phyloP scores from a whole-genome alignment of 2,113 vertebrate species.

The Pholis gunnellus region DNA sequence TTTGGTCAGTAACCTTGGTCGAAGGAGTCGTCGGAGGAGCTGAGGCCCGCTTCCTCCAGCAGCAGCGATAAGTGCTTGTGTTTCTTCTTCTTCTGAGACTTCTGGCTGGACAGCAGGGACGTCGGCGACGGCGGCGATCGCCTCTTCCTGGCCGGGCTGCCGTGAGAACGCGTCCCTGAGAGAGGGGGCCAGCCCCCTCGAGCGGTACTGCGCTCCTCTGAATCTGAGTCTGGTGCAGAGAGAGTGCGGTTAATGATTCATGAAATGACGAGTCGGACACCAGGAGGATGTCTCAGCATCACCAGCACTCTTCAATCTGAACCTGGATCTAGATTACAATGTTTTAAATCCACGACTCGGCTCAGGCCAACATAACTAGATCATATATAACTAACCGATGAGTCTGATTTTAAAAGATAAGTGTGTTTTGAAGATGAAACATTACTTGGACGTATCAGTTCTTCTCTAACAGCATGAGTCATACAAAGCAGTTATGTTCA shows the following conservation, averaged over 20 bases:
- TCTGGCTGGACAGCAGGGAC: conserved; percentile 84
- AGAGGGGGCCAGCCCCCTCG: conserved; percentile 90
- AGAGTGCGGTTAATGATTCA: conserved; percentile 57
- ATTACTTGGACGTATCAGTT: neutral
- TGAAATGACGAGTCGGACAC: conserved; percentile 19
- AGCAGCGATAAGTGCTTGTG: conserved; percentile 93
- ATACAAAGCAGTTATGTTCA: neutral
- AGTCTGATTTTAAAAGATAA: neutral
- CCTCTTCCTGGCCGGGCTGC: conserved; percentile 82
- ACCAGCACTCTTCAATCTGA: neutral
- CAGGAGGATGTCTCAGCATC: conserved; percentile 8
- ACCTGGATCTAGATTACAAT: neutral
- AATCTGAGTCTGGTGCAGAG: conserved; percentile 94
- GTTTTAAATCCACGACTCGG: neutral
- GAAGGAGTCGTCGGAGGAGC: conserved; percentile 96
- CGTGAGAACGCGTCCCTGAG: conserved; percentile 80
- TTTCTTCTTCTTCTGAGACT: conserved; percentile 91
- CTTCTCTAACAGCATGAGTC: neutral
- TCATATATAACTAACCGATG: neutral
- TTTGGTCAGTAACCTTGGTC: conserved; percentile 98
- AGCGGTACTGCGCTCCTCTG: conserved; percentile 90
- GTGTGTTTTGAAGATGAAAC: neutral
- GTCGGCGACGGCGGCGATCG: conserved; percentile 73
- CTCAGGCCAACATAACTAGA: neutral
- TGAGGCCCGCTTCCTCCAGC: conserved; percentile 91